Conservation (phyloP, 2,888 invertebrate species). For the Myopa tessellatipennis region DNA sequence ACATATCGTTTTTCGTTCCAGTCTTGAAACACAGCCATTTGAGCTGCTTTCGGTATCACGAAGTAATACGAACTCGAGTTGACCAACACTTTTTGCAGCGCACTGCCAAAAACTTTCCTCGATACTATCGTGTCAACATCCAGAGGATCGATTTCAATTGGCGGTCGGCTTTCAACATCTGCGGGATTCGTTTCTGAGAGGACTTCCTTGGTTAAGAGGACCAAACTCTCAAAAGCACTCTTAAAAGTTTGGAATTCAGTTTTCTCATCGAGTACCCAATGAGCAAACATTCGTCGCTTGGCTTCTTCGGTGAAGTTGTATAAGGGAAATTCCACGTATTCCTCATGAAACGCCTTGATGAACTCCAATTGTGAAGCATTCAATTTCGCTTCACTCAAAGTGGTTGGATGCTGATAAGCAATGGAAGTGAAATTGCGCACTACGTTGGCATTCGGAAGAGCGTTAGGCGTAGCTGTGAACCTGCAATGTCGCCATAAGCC, state of each 20-base stretch:
- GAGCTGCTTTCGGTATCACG: slow-evolving; percentile 64
- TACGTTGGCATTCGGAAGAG: slow-evolving; percentile 70
- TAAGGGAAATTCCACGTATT: slow-evolving; percentile 50
- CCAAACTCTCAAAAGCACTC: slow-evolving; percentile 57
- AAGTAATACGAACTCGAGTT: slow-evolving; percentile 62
- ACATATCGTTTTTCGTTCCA: slow-evolving; percentile 63
- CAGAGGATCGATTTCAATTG: slow-evolving; percentile 60
- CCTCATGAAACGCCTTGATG: slow-evolving; percentile 55
- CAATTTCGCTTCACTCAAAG: slow-evolving; percentile 58
- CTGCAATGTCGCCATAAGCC: slow-evolving; percentile 75
- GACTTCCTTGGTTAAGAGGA: slow-evolving; percentile 54
- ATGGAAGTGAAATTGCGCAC: slow-evolving; percentile 72
- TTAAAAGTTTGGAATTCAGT: slow-evolving; percentile 59
- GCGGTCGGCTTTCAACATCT: slow-evolving; percentile 46
- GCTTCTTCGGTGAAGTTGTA: slow-evolving; percentile 59
- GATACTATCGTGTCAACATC: slow-evolving; percentile 55
- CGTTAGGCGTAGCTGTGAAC: slow-evolving; percentile 62
- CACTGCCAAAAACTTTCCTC: slow-evolving; percentile 56
- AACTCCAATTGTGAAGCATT: slow-evolving; percentile 59
- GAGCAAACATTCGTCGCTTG: slow-evolving; percentile 63
- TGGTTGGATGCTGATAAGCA: slow-evolving; percentile 56
- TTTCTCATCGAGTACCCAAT: slow-evolving; percentile 64
- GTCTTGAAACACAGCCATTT: slow-evolving; percentile 60
- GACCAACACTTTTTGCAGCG: slow-evolving; percentile 57
- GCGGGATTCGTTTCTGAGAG: slow-evolving; percentile 56